Conservation (phyloP, 2,888 invertebrate genomes). For the Plebejus melissa region DNA sequence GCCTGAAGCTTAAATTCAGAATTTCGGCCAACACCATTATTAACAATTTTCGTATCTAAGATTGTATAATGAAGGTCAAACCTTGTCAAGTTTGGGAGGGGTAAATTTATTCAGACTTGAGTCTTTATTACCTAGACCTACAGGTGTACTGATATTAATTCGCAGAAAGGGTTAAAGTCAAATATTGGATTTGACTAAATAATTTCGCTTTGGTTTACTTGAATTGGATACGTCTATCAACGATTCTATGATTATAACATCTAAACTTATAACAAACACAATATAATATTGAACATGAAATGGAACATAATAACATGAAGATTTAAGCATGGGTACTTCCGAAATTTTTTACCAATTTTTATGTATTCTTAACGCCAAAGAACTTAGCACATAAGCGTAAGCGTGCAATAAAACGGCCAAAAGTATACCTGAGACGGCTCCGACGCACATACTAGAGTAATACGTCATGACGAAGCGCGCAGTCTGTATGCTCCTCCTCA, state of each 20-base stretch:
- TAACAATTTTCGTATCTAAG: not conserved
- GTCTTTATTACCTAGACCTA: not conserved
- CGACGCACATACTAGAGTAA: conserved; percentile 69
- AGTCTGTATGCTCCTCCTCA: conserved; percentile 59
- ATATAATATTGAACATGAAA: not conserved
- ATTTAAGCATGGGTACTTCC: too few relatives aligned
- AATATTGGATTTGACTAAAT: not conserved
- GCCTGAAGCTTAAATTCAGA: not conserved
- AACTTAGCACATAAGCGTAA: not conserved
- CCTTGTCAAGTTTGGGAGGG: not conserved
- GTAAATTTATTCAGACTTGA: conserved; percentile 11
- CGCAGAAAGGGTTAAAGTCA: not conserved
- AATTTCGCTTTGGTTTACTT: not conserved
- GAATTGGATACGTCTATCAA: not conserved
- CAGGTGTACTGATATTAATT: not conserved
- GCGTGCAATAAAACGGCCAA: not conserved
- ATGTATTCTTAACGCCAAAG: too few relatives aligned
- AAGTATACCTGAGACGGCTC: conserved; percentile 64
- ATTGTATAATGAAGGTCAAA: conserved; percentile 8
- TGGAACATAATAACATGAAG: too few relatives aligned
- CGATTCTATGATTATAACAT: not conserved
- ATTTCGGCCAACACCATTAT: not conserved
- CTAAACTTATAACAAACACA: not conserved
- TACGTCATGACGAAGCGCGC: conserved; percentile 68
- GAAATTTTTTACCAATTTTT: too few relatives aligned